Evolutionary conservation across 2,888 invertebrate species (phyloP).

Genomic region (Phengaris alcon): DNA sequence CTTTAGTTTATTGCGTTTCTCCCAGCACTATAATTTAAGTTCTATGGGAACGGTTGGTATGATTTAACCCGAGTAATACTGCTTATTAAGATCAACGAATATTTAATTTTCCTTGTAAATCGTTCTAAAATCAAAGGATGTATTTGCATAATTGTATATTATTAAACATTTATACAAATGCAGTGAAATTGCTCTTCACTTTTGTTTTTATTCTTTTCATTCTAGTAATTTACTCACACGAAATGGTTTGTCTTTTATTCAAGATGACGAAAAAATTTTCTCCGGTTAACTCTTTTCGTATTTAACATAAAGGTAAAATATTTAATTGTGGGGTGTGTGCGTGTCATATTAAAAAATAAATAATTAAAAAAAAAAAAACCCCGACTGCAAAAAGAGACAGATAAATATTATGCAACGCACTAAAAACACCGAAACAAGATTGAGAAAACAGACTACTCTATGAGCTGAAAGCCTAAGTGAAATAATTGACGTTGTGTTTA

Average conservation of each 20-base stretch:
- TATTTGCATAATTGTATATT: constrained; percentile 15
- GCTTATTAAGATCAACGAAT: constrained; percentile 23
- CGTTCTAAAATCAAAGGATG: constrained; percentile 4
- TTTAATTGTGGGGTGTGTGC: no score
- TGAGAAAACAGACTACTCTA: no score
- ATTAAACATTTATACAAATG: constrained; percentile 3
- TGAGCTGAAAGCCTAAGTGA: no score
- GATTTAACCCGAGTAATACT: constrained; percentile 7
- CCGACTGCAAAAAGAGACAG: no score
- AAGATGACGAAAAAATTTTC: no score
- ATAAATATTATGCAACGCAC: no score
- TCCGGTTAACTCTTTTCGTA: no score
- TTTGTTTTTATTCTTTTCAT: background rate
- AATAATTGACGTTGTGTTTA: no score
- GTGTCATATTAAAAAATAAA: no score
- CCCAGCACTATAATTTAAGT: constrained; percentile 14
- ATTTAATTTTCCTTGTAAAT: constrained; percentile 18
- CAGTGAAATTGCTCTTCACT: background rate
- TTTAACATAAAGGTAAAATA: no score
- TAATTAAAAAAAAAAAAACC: no score
- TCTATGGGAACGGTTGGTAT: constrained; percentile 25
- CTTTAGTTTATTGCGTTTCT: background rate
- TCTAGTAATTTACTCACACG: background rate
- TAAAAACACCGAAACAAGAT: no score
- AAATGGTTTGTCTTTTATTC: background rate